A percentile compares a stretch with the other conserved stretches of the same genome.
Evolutionary conservation across 1,140 invertebrate genomes (phyloP).

Genomic region (Drosophila albomicans): DNA sequence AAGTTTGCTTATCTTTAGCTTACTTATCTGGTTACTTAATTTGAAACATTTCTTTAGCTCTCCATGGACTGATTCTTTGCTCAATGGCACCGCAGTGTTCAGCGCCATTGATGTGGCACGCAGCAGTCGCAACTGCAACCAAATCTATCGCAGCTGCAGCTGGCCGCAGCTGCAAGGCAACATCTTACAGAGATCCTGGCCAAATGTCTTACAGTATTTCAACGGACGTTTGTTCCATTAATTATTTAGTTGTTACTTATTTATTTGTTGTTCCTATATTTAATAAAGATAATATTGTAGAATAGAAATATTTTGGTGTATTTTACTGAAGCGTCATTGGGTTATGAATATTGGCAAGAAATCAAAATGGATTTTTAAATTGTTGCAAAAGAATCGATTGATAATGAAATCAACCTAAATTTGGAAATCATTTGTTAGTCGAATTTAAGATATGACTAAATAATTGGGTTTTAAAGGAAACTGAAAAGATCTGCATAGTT

Average conservation of each 20-base stretch:
- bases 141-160: conserved; percentile 51
- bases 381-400: no score
- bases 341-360: no score
- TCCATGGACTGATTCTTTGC: conserved; percentile 41
- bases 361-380: no score
- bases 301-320: neutral
- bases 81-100: conserved; percentile 62
- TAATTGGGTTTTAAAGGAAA: no score
- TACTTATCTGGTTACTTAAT: no score
- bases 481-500: no score
- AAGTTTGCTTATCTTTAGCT: neutral
- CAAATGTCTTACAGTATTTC: conserved; percentile 40
- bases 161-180: conserved; percentile 36
- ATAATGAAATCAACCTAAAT: no score
- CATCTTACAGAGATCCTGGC: conserved; percentile 13
- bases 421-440: no score
- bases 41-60: conserved; percentile 30
- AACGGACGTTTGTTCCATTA: conserved; percentile 26
- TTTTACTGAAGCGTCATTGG: neutral
- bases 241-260: conserved; percentile 15
- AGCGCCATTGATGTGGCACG: conserved; percentile 56
- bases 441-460: no score
- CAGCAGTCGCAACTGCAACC: conserved; percentile 36
- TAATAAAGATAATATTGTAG: conserved; percentile 10
- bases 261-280: conserved; percentile 44